Evolutionary conservation across 2,797 vertebrate species (phyloP).

Genomic region (Gephyroberyx darwinii): DNA sequence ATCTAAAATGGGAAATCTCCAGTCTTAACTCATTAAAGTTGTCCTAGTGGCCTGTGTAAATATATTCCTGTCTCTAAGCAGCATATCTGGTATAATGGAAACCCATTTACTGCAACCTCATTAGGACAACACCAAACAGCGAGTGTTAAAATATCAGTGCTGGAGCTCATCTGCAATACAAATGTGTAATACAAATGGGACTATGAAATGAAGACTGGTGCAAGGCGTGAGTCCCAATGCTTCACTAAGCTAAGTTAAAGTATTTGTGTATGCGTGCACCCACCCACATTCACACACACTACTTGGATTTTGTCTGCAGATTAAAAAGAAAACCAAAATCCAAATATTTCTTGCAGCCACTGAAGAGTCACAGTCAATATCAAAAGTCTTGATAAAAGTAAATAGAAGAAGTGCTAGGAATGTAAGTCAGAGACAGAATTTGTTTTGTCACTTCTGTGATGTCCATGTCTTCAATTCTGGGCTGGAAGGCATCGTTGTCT

Average conservation of each 20-base stretch:
- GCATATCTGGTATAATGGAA: constrained; percentile 52
- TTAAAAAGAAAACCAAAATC: constrained; percentile 58
- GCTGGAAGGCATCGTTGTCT: constrained; percentile 23
- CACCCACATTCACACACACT: constrained; percentile 15
- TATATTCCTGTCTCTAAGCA: constrained; percentile 48
- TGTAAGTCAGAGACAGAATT: constrained; percentile 11
- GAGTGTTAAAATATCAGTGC: constrained; percentile 58
- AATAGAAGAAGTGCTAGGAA: constrained; percentile 35
- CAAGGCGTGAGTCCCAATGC: constrained; percentile 67
- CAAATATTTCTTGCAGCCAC: constrained; percentile 42
- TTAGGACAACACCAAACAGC: constrained; percentile 73
- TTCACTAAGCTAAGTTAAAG: constrained; percentile 75
- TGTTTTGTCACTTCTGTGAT: constrained; percentile 3
- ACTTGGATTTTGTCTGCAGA: constrained; percentile 43
- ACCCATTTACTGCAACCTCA: constrained; percentile 65
- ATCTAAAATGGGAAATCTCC: constrained; percentile 51
- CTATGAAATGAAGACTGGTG: constrained; percentile 66
- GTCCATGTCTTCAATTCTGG: constrained; percentile 23
- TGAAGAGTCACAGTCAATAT: constrained; percentile 55
- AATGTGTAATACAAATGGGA: constrained; percentile 68
- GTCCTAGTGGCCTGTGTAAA: constrained; percentile 56
- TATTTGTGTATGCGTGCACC: constrained; percentile 43
- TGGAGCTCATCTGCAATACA: constrained; percentile 72
- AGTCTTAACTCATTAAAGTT: constrained; percentile 61
- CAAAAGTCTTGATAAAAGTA: constrained; percentile 34